Conservation (phyloP, 2,113 vertebrate genomes). For the Poeciliopsis turrubarensis region DNA sequence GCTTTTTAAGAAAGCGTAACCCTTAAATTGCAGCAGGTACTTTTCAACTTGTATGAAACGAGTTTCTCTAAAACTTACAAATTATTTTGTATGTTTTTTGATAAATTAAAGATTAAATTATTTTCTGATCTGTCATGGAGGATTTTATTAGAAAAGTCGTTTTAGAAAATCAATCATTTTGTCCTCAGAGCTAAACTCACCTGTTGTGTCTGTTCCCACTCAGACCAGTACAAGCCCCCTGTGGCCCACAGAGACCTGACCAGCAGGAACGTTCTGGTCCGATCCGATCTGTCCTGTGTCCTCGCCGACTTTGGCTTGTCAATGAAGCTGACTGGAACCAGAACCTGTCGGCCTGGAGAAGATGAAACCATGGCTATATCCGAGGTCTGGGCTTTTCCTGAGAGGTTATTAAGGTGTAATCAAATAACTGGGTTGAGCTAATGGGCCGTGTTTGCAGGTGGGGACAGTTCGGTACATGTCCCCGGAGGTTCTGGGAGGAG, state of each 20-base stretch:
- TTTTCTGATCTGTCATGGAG: no score
- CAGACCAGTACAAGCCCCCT: constrained; percentile 93
- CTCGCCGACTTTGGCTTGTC: constrained; percentile 95
- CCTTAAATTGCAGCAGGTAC: no score
- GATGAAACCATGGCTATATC: constrained; percentile 91
- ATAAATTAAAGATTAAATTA: no score
- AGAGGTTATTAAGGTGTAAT: background rate
- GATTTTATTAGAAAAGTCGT: no score
- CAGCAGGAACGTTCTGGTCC: constrained; percentile 93
- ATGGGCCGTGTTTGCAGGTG: constrained; percentile 78
- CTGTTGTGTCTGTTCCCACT: constrained; percentile 1
- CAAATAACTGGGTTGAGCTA: background rate
- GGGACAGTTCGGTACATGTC: constrained; percentile 96
- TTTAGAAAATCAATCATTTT: background rate
- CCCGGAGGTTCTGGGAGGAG: constrained; percentile 94
- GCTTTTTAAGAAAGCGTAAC: no score
- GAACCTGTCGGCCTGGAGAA: constrained; percentile 87
- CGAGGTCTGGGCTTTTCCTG: constrained; percentile 35
- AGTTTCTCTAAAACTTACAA: no score
- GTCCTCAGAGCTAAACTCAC: background rate
- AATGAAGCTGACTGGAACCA: constrained; percentile 90
- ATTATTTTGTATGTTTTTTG: no score
- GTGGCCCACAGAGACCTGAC: constrained; percentile 95
- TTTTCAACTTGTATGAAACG: no score
- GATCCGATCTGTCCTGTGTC: constrained; percentile 89